These are phyloP conservation scores for Saccopteryx leptura DNA, from an alignment of 2,113 vertebrate genomes.

Conservation along the genomic window DNA sequence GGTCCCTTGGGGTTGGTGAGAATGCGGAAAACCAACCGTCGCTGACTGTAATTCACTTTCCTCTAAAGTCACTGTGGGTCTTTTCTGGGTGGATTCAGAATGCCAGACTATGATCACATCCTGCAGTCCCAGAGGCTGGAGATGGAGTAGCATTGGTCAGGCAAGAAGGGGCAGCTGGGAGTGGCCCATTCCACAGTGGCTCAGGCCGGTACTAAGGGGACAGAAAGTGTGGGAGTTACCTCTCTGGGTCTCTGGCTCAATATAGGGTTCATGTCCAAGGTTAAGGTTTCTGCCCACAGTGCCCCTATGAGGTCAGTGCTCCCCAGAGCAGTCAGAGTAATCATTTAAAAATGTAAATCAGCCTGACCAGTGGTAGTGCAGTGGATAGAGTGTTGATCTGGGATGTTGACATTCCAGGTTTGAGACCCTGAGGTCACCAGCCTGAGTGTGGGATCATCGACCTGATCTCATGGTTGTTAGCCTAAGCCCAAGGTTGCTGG, in stretches of 20 bases:
- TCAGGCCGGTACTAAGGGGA: neutral
- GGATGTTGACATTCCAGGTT: too few relatives aligned
- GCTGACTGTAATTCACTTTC: slow-evolving; percentile 3
- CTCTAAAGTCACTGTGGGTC: neutral
- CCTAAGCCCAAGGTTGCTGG: too few relatives aligned
- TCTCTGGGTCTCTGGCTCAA: neutral
- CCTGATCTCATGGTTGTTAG: too few relatives aligned
- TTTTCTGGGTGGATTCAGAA: neutral
- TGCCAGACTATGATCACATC: neutral
- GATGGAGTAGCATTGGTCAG: neutral
- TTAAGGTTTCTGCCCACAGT: neutral
- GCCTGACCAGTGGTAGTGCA: too few relatives aligned
- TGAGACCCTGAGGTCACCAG: too few relatives aligned
- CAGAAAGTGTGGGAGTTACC: neutral
- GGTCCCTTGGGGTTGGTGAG: neutral
- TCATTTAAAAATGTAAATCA: neutral
- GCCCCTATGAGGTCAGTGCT: neutral
- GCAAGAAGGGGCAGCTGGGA: neutral
- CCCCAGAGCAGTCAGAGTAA: neutral
- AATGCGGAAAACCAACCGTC: neutral
- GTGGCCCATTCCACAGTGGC: neutral
- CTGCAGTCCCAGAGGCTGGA: neutral
- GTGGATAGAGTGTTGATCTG: too few relatives aligned
- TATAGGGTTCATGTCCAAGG: neutral
- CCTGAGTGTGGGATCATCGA: too few relatives aligned